Base-by-base conservation (phyloP, 2,888 invertebrate genomes). In the Theretra japonica region DNA sequence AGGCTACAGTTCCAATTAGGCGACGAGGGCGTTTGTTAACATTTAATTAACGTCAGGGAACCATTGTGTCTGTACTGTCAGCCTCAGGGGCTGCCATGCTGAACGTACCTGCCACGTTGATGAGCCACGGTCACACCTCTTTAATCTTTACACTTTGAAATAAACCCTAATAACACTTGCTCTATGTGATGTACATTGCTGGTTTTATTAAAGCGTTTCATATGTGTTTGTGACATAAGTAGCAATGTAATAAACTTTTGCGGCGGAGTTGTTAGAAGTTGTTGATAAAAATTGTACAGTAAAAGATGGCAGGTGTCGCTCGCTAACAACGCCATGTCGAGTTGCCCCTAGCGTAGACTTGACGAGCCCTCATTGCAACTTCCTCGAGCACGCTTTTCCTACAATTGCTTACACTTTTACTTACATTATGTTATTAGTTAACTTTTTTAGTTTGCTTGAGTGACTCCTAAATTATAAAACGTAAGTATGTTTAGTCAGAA, bases 1-100 rank as follows among this genome's bases (percentile, higher is more conserved):
- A 93, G 93, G 92, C 93, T 92, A 93, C 94, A 93, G 92, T 92
- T 92, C 94, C 94, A 94, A 94, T 94, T 94, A 94, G 93, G 88
- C 91, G 92, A 90, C 90, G 89, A 94, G 93, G 92, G 93, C 93
- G 94, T 94, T 94, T 94, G 94, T 94, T 94, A 94, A 93, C 94
- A 94, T 94, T 94, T 94, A 93, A 94, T 94, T 94, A 94, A 93
- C 92, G 93, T 90, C 90, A 91, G 89, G 87, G 86, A 89, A 90
- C 89, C 86, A 93, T 94, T 94, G 94, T 93, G 91, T 90, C 84
- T 89, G 86, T 86, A 85, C 83, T 86, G 86, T 79, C 81, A 82
- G 87, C 85, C 90, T 90, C 85, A 85, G 85, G 88, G 87, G 87
- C 85, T 80, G 83, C 83, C 86, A 83, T 84, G 85, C 87, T 87